Evolutionary conservation across 2,888 invertebrate species (phyloP), one percentile per base, ranked within the genome.

Genomic region (Chymomyza caudatula): DNA sequence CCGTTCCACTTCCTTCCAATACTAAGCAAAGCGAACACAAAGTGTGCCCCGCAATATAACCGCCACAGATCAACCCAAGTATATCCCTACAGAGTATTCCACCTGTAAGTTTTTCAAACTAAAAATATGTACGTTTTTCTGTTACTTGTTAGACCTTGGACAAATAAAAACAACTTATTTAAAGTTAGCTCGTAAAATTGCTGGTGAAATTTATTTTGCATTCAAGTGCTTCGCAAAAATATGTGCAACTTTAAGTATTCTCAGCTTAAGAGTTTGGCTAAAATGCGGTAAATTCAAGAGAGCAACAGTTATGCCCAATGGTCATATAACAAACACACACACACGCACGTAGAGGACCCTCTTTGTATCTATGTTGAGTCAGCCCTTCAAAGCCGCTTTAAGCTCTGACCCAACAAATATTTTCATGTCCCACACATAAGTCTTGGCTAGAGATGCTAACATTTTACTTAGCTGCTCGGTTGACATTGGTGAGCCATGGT

Each of bases 301-400:
- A 71, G 77, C 75, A 76, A 77, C 75, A 75, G 75, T 74, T 76
- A 69, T 64, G 29, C 58, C 58, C 66, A 74, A 61, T 66, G 65
- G 37, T 70, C 70, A 70, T 65, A 70, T 65, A 69, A 55, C 44
- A 66, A 47, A 20, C 54, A 47, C 23, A 73, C 59, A 73, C 59
- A 67, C 60, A 56, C 1, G 55, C 15, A 6, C 1, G 53, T 53
- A 58, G 0, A 3, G 25, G 29, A 37, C 29, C 29, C 29, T 1
- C 29, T 2, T 1, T 11, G 29, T 43, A 54, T 63, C 19, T 51
- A 17, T 53, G 66, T 69, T 44, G 19, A 52, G 66, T 52, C 62
- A 68, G 65, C 64, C 49, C 73, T 77, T 84, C 81, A 77, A 84
- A 77, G 78, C 77, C 70, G 72, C 84, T 81, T 84, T 76, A 80